phyloP scores from a whole-genome alignment of 2,113 vertebrate genomes.

The Perca flavescens region DNA sequence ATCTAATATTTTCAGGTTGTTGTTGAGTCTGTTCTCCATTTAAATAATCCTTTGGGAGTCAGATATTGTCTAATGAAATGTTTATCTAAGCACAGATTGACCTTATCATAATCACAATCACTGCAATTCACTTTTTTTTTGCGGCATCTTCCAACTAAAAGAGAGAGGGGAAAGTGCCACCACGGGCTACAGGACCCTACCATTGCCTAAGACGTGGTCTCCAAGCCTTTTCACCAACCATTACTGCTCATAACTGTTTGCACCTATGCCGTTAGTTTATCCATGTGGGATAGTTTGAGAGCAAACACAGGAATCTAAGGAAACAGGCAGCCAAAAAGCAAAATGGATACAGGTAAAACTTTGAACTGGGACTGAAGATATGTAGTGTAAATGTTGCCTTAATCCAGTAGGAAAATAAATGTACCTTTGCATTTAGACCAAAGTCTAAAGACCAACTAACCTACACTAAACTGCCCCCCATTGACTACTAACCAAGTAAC shows the following conservation, averaged over 20 bases:
- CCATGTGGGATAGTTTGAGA: slow-evolving; percentile 19
- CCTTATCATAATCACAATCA: not conserved
- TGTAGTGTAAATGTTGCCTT: not conserved
- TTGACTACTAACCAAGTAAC: not conserved
- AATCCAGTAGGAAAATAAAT: not conserved
- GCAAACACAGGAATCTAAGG: slow-evolving; percentile 13
- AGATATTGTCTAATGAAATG: not conserved
- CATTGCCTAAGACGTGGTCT: not conserved
- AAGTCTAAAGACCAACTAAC: slow-evolving; percentile 2
- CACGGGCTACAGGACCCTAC: too few species aligned
- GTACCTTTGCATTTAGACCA: not conserved
- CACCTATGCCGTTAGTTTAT: not conserved
- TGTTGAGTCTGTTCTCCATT: not conserved
- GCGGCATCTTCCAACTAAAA: too few species aligned
- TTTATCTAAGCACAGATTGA: not conserved
- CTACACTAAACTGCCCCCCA: not conserved
- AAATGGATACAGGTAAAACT: not conserved
- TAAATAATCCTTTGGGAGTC: not conserved
- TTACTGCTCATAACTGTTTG: not conserved
- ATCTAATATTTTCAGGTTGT: not conserved
- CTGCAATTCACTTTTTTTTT: too few species aligned
- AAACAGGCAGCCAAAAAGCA: not conserved
- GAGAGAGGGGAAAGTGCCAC: too few species aligned
- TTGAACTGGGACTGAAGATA: not conserved
- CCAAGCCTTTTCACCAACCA: slow-evolving; percentile 9